phyloP scores from a whole-genome alignment of 2,113 vertebrate species.

The Hirundichthys speculiger region DNA sequence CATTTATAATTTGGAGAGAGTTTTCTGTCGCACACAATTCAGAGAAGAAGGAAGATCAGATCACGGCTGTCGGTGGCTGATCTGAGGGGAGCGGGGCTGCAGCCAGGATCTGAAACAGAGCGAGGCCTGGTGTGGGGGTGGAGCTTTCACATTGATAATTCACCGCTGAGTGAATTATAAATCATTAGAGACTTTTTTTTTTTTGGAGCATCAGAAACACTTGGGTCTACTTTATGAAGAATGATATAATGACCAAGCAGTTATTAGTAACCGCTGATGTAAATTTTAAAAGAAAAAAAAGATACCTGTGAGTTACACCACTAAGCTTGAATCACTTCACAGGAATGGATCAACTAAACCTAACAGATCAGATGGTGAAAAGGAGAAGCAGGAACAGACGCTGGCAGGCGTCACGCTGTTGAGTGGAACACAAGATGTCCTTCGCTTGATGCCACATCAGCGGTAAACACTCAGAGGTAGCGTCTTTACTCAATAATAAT shows the following conservation, averaged over 20 bases:
- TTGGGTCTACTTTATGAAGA: neutral
- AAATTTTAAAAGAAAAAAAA: slow-evolving; percentile 5
- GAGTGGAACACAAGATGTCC: too few relatives aligned
- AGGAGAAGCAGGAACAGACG: too few relatives aligned
- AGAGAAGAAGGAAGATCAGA: neutral
- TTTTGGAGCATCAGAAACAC: slow-evolving; percentile 3
- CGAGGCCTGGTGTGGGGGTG: neutral
- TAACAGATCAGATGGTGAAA: neutral
- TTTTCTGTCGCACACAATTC: slow-evolving; percentile 14
- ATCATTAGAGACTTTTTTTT: neutral
- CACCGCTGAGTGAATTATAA: slow-evolving; percentile 10
- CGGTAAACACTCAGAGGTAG: too few relatives aligned
- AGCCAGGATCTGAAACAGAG: neutral
- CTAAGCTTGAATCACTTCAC: neutral
- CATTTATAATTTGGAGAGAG: too few relatives aligned
- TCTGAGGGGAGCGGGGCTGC: neutral
- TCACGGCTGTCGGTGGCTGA: neutral
- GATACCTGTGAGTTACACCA: neutral
- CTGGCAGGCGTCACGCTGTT: too few relatives aligned
- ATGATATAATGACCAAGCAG: neutral
- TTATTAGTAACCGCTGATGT: neutral
- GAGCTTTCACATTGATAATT: slow-evolving; percentile 2
- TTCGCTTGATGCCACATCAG: too few relatives aligned
- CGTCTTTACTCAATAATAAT: too few relatives aligned
- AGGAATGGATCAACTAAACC: neutral